A percentile compares a stretch with the other conserved stretches of the same genome.
phyloP scores from a whole-genome alignment of 2,888 invertebrate species.

The Sminthurides aquaticus region DNA sequence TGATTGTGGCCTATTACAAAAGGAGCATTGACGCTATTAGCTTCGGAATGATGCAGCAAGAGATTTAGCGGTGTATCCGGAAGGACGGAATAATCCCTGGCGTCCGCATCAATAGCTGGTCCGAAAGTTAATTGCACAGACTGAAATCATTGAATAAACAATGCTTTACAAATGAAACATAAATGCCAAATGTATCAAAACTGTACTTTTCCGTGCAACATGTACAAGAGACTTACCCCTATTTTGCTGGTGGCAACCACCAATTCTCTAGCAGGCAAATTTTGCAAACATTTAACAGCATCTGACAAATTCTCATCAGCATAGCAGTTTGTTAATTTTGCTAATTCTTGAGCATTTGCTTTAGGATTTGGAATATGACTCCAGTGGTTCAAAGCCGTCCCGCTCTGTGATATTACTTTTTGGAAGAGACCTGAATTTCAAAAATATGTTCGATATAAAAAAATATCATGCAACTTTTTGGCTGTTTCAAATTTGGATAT shows the following conservation, averaged over 20 bases:
- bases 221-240: background rate
- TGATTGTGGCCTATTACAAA: background rate
- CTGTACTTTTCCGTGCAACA: background rate
- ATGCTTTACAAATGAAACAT: too few relatives aligned
- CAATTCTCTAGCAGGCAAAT: background rate
- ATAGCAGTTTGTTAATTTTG: background rate
- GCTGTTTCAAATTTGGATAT: background rate
- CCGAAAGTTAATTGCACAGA: background rate
- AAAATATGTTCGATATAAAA: too few relatives aligned
- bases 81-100: background rate
- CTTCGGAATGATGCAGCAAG: background rate
- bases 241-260: background rate
- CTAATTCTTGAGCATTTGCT: background rate
- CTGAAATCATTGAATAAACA: too few relatives aligned
- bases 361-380: background rate
- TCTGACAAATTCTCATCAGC: background rate
- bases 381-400: conserved; percentile 4
- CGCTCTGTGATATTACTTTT: conserved; percentile 11
- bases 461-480: too few relatives aligned
- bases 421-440: conserved; percentile 8
- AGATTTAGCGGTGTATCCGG: conserved; percentile 1
- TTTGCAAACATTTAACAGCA: background rate
- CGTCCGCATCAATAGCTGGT: background rate
- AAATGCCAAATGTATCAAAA: background rate
- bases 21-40: background rate